These are phyloP conservation scores for Empis stercorea DNA, from an alignment of 2,888 invertebrate genomes.

Conservation along the genomic window DNA sequence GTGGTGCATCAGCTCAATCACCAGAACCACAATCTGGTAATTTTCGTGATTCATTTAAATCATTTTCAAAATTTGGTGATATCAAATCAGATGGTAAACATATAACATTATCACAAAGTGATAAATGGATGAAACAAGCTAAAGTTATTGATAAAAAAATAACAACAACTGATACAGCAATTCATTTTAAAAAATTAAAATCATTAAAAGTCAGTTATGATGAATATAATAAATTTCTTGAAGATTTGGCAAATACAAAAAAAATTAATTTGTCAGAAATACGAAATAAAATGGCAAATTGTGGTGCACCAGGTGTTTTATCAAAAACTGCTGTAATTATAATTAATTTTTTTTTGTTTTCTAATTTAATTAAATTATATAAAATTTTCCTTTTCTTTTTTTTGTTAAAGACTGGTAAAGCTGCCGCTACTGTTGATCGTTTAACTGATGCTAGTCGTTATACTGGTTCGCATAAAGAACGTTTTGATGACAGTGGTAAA, in stretches of 20 bases:
- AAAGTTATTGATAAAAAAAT: constrained; percentile 72
- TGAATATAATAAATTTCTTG: constrained; percentile 75
- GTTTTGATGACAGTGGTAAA: constrained; percentile 73
- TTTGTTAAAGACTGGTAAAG: constrained; percentile 31
- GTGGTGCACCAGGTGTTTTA: constrained; percentile 60
- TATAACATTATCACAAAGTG: constrained; percentile 78
- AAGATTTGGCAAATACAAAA: constrained; percentile 72
- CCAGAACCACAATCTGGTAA: constrained; percentile 24
- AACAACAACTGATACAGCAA: constrained; percentile 81
- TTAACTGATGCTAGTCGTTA: constrained; percentile 78
- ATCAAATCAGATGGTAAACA: constrained; percentile 71
- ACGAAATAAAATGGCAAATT: constrained; percentile 63
- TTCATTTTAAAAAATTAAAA: constrained; percentile 81
- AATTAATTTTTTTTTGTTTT: too few species aligned
- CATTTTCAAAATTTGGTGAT: constrained; percentile 80
- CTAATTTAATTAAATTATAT: too few species aligned
- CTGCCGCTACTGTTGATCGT: constrained; percentile 44
- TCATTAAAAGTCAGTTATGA: constrained; percentile 58
- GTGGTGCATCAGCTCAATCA: constrained; percentile 13
- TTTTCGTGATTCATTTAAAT: constrained; percentile 59
- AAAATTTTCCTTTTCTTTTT: not conserved
- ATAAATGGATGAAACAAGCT: constrained; percentile 92
- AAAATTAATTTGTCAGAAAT: constrained; percentile 67
- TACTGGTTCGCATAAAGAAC: constrained; percentile 76
- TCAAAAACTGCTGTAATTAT: constrained; percentile 23